Conservation (phyloP, 2,797 vertebrate species). For the Neopelma chrysocephalum region DNA sequence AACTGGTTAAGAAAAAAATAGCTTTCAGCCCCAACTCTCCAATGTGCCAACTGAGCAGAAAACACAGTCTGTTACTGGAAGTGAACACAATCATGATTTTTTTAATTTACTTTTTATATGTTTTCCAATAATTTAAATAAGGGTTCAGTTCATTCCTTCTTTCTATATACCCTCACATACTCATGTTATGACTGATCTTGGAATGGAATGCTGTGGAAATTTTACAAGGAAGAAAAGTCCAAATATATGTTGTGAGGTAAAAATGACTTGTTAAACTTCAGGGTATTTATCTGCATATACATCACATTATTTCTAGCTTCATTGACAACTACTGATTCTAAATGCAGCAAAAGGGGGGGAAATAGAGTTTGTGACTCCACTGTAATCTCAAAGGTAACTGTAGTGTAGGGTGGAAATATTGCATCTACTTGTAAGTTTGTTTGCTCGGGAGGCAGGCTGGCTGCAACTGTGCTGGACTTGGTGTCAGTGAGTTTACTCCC, state of each 20-base stretch:
- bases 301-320: background rate
- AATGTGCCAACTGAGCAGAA: background rate
- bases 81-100: background rate
- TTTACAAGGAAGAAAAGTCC: background rate
- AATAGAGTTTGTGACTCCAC: background rate
- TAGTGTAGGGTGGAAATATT: background rate
- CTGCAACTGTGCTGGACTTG: background rate
- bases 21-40: background rate
- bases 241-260: background rate
- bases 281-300: background rate
- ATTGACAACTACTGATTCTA: background rate
- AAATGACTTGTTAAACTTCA: background rate
- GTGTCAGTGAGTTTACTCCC: background rate
- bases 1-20: background rate
- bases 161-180: background rate
- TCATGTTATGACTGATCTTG: background rate
- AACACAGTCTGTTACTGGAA: background rate
- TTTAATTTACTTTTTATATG: background rate
- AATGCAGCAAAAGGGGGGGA: background rate
- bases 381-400: background rate
- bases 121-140: background rate
- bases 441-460: background rate
- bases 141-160: background rate
- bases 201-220: background rate
- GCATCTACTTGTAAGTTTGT: background rate